A percentile compares a stretch with the other conserved stretches of the same genome.
Evolutionary conservation across 2,888 invertebrate species (phyloP).

Genomic region (Coecobrya sp.): DNA sequence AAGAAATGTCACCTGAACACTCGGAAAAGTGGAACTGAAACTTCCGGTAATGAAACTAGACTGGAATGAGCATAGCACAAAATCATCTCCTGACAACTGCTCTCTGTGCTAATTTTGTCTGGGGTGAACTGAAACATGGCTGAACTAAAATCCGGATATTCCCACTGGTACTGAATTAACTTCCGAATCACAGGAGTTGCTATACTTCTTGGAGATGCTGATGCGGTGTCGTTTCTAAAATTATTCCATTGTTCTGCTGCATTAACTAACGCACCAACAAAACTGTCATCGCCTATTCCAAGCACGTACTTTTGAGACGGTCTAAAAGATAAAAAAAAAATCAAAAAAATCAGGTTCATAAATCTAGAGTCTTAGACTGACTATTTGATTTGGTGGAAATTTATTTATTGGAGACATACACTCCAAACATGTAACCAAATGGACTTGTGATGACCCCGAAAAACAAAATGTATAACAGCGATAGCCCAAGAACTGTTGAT

Average conservation of each 20-base stretch:
- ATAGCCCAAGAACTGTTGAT: conserved; percentile 74
- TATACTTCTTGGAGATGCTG: conserved; percentile 36
- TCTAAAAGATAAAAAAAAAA: conserved; percentile 11
- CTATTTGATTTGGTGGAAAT: background rate
- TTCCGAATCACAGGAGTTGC: conserved; percentile 48
- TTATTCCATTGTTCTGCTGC: conserved; percentile 54
- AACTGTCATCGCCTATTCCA: conserved; percentile 73
- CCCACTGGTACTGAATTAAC: conserved; percentile 62
- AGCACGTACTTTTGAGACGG: conserved; percentile 86
- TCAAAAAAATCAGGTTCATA: too few relatives aligned
- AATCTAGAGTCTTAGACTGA: background rate
- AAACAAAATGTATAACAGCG: conserved; percentile 82
- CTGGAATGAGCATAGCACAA: conserved; percentile 74
- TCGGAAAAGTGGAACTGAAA: conserved; percentile 41
- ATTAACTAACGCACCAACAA: conserved; percentile 48
- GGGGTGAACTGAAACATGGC: conserved; percentile 67
- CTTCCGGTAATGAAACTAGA: conserved; percentile 39
- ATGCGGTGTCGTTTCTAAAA: conserved; percentile 11
- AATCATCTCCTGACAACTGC: conserved; percentile 68
- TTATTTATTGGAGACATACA: conserved; percentile 52
- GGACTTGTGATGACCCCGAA: conserved; percentile 85
- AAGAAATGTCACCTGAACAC: conserved; percentile 71
- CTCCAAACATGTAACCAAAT: conserved; percentile 86
- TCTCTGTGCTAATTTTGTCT: background rate
- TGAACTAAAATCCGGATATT: conserved; percentile 58